phyloP scores from a whole-genome alignment of 1,140 invertebrate genomes.

The Cydia splendana region DNA sequence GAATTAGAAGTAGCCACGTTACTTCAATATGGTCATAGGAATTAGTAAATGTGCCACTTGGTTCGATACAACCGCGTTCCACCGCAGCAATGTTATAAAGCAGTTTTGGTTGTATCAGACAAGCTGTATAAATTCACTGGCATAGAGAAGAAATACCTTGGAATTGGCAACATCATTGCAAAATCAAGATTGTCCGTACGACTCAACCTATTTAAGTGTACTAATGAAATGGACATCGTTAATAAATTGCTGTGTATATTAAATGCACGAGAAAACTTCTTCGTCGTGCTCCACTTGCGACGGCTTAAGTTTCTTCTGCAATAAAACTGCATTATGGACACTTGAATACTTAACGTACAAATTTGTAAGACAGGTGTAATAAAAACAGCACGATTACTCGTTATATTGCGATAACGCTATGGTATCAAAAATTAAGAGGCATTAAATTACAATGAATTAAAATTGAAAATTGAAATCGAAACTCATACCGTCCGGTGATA shows the following conservation, averaged over 20 bases:
- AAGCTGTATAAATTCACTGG: no score
- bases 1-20: no score
- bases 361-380: not conserved
- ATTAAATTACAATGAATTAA: not conserved
- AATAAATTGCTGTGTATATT: conserved; percentile 5
- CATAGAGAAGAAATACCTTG: no score
- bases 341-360: not conserved
- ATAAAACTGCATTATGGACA: conserved; percentile 5
- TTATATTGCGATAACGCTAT: not conserved
- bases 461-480: not conserved
- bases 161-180: no score
- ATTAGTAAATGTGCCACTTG: no score
- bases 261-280: conserved; percentile 5
- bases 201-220: not conserved
- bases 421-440: not conserved
- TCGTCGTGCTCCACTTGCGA: not conserved
- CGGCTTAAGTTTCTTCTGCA: conserved; percentile 7
- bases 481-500: no score
- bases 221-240: not conserved
- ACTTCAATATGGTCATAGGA: no score
- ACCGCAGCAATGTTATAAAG: no score
- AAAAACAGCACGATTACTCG: not conserved
- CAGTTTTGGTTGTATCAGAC: no score
- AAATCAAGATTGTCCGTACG: not conserved
- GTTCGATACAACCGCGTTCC: no score